Conservation (phyloP, 2,113 vertebrate species). For the Callipepla californica region DNA sequence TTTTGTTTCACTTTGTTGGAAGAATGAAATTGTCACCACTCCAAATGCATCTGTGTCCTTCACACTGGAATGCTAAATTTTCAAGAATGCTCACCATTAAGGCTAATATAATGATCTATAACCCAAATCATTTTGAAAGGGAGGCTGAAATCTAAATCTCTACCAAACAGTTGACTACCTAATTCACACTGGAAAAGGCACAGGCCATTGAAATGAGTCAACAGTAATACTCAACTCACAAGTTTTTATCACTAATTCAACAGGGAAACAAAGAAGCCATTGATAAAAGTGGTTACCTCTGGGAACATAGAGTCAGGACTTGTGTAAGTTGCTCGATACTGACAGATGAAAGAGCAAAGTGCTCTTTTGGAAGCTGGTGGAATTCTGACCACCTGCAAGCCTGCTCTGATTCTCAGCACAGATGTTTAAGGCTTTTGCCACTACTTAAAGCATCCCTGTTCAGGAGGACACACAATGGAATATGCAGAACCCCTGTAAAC, state of each 20-base stretch:
- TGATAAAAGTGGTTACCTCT: conserved; percentile 37
- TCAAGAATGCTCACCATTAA: background rate
- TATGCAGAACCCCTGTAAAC: accelerated
- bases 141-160: background rate
- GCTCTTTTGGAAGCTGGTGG: background rate
- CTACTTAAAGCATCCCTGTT: background rate
- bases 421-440: background rate
- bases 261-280: conserved; percentile 60
- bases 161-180: background rate
- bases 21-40: background rate
- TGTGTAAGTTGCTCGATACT: background rate
- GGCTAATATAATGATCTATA: background rate
- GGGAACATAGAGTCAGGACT: conserved; percentile 32
- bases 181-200: conserved; percentile 32
- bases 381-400: conserved; percentile 39
- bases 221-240: conserved; percentile 47
- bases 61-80: background rate
- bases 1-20: background rate
- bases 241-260: conserved; percentile 60
- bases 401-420: background rate
- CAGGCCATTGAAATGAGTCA: conserved; percentile 6
- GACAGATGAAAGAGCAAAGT: conserved; percentile 13
- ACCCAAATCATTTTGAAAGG: background rate
- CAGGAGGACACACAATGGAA: accelerated
- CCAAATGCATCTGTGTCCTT: background rate